Base-by-base conservation (phyloP, 1,140 invertebrate species). In the Heterodera carotae region DNA sequence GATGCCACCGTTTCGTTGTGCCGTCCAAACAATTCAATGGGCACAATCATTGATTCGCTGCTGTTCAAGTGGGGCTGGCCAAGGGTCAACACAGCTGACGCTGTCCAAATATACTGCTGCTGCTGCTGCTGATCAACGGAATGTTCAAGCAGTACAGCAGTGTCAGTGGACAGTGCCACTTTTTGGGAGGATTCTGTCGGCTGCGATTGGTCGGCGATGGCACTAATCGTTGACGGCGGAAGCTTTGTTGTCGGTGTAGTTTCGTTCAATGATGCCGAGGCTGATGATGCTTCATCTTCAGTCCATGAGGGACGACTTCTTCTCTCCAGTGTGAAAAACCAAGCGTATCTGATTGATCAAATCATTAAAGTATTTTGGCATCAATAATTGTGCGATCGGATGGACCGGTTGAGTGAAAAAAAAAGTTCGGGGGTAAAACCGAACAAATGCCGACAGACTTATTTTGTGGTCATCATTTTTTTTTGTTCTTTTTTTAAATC, bases 311-410 rank as follows among this genome's bases (percentile, higher is more conserved):
- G 76, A 8, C 43, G 31, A 29, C 76, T 10, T 79, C 39, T 18
- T 22, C 22, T 56, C 48, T 79, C 36, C 8, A 79, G 15, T 29
- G 78, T 67, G 60, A 79, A 79, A 62, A 80, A 80, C 74, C 64
- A 53, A 10, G 31, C 15, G 43, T 66, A 66, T 22, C 62, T 66
- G 36, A n/a, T n/a, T n/a, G n/a, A n/a, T n/a, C n/a, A 31, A 70
- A 22, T 5, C 12, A 22, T 56, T 15, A 22, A 56, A 1, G 18
- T 43, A 10, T 43, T 43, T 43, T 10, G 39, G n/a, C 6, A 39
- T 39, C 12, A 0, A 12, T 7, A 39, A 12, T 39, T 39, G 36
- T 12, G 36, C 6, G 36, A 7, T 43, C 15, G n/a, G n/a, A n/a
- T 12, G 0, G 39, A 43, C 39, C 7, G 15, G 7, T 43, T 43